Base-by-base conservation (phyloP, 2,113 vertebrate species). In the Polypterus bichir region DNA sequence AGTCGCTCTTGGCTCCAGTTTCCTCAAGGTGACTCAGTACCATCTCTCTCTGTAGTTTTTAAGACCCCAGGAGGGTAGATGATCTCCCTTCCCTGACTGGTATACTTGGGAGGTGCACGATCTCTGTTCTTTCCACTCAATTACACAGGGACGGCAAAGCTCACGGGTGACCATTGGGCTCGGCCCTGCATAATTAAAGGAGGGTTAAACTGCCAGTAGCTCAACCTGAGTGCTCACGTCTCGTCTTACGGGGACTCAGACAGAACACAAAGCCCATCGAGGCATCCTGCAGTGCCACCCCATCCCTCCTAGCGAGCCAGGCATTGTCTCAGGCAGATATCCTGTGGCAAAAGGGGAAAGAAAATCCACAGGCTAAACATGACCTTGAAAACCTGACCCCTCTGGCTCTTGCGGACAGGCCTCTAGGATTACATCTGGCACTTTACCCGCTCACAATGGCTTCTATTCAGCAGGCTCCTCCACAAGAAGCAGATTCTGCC, bases 121-220 rank as follows among this genome's bases (percentile, higher is more conserved):
- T 54, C 61, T 46, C 7, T 7, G 45, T 4, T 5, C 27, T 27
- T 27, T 27, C 27, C 27, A 27, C 27, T 27, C 27, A 27, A 27
- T 27, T 27, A 27, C 27, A 27, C 27, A 27, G 27, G 27, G 27
- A 27, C 27, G 2, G 63, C 66, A 69, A 73, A 66, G 9, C 6
- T 2, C 49, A 51, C 2, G 49, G 49, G 62, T 65, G 68, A 72
- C 72, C 65, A 67, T 69, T 66, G 74, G 27, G 64, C 75, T 54
- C 57, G 66, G 60, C 64, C 9, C 56, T 57, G 56, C 56, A 57
- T 57, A 45, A 57, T 57, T 57, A 57, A 57, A 57, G 63, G 69
- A 69, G 69, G 48, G 67, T 66, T 68, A 67, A 55, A 48, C 70
- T 80, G 86, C 86, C 67, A 87, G 86, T 85, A 82, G 86, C 86